Evolutionary conservation across 2,113 vertebrate species (phyloP).

Genomic region (Myiozetetes cayanensis): DNA sequence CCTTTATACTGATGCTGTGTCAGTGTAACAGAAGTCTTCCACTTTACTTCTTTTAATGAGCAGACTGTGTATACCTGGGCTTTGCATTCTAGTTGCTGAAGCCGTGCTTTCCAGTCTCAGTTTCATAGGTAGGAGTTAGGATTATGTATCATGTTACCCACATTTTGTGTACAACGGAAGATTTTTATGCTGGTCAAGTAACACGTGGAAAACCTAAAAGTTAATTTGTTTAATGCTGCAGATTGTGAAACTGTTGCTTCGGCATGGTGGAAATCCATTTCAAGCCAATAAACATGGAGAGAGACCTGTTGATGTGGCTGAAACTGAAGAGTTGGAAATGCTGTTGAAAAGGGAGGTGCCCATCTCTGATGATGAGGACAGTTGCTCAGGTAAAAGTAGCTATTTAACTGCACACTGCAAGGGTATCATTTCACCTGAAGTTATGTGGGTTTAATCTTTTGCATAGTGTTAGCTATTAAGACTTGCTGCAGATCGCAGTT

Average conservation of each 20-base stretch:
- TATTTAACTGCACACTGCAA: neutral
- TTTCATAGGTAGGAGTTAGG: neutral
- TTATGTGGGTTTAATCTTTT: neutral
- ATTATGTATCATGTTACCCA: rapidly evolving
- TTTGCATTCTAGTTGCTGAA: neutral
- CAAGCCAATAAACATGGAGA: conserved; percentile 96
- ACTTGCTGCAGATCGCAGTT: neutral
- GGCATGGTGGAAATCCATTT: conserved; percentile 94
- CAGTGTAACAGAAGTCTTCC: neutral
- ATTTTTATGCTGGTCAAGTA: neutral
- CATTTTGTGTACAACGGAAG: rapidly evolving
- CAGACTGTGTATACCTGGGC: neutral
- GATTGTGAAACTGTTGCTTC: conserved; percentile 95
- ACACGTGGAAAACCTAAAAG: neutral
- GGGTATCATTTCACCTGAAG: neutral
- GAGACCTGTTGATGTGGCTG: conserved; percentile 95
- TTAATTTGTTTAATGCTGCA: conserved; percentile 58
- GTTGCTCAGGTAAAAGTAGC: conserved; percentile 84
- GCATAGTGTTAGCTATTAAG: neutral
- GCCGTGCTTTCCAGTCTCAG: neutral
- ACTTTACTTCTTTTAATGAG: neutral
- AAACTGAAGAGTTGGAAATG: conserved; percentile 93
- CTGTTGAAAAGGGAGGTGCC: conserved; percentile 89
- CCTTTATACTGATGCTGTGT: neutral
- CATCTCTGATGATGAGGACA: conserved; percentile 91